Evolutionary conservation across 2,888 invertebrate species (phyloP), one percentile per base, ranked within the genome.

Genomic region (Venusia cambrica): DNA sequence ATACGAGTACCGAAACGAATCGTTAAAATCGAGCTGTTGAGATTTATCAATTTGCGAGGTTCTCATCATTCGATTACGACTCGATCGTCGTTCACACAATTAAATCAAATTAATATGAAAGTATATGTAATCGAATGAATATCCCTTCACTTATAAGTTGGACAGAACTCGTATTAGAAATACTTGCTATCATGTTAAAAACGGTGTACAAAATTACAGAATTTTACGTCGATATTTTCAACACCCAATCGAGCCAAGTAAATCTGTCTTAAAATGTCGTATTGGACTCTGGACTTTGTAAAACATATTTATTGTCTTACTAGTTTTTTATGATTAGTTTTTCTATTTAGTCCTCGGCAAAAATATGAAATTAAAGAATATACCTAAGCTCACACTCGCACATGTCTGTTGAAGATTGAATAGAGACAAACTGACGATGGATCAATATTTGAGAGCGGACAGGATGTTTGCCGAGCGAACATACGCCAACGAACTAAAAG

Each of bases 391-490:
- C 15, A 30, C 7, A 20, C 14, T 73, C 81, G 78, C 80, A 65
- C 67, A 62, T 63, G 71, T 64, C 69, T 47, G 74, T 54, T 67
- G 73, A 75, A 76, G 74, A 77, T 39, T 53, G 52, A 43, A 20
- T 39, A 45, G 54, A 60, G 58, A 57, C 40, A 51, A 65, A 55
- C 51, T 52, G 67, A 60, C 54, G 33, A 64, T 66, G 59, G 59
- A 54, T 64, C 64, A 80, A 84, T 85, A 78, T 85, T 85, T 83
- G 75, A 53, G 54, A 40, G 45, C 39, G 53, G 67, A 57, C 84
- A 84, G 85, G 85, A 85, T 85, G 85, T 85, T 85, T 84, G 74
- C 65, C 44, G 50, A 58, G 54, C 66, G 60, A 59, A 73, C 75
- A 74, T 34, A 72, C 70, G 64, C 59, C 51, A 62, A 63, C 67